Evolutionary conservation across 2,888 invertebrate genomes (phyloP).

Genomic region (Drosophila planitibia): DNA sequence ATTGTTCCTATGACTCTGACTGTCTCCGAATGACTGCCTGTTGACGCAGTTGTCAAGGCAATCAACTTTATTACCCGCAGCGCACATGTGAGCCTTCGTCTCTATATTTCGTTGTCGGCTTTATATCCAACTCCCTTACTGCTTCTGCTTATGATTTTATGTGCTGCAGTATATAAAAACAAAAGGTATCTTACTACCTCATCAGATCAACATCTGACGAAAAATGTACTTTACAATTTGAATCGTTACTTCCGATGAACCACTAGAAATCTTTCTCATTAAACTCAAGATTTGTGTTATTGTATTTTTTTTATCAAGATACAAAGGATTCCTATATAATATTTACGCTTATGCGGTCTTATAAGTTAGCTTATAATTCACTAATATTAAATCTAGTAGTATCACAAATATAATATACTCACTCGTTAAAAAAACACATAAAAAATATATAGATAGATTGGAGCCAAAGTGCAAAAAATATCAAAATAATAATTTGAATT

Average conservation of each 20-base stretch:
- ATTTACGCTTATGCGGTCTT: background rate
- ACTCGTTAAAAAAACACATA: background rate
- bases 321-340: background rate
- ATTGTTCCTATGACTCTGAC: slow-evolving; percentile 9
- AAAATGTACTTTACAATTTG: background rate
- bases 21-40: slow-evolving; percentile 35
- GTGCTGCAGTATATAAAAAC: background rate
- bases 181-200: background rate
- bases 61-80: slow-evolving; percentile 70
- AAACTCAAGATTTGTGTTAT: background rate
- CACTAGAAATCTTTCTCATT: background rate
- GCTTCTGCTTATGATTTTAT: slow-evolving; percentile 13
- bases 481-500: background rate
- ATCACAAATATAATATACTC: background rate
- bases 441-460: background rate
- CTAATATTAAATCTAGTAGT: background rate
- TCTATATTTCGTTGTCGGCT: background rate
- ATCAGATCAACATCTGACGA: background rate
- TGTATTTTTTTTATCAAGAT: background rate
- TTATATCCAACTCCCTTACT: background rate
- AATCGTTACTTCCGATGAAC: background rate
- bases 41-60: slow-evolving; percentile 71
- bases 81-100: slow-evolving; percentile 58
- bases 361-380: background rate
- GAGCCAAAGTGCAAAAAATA: background rate